Evolutionary conservation across 2,888 invertebrate species (phyloP), one percentile per base, ranked within the genome.

Genomic region (Ceratothoa steindachneri): DNA sequence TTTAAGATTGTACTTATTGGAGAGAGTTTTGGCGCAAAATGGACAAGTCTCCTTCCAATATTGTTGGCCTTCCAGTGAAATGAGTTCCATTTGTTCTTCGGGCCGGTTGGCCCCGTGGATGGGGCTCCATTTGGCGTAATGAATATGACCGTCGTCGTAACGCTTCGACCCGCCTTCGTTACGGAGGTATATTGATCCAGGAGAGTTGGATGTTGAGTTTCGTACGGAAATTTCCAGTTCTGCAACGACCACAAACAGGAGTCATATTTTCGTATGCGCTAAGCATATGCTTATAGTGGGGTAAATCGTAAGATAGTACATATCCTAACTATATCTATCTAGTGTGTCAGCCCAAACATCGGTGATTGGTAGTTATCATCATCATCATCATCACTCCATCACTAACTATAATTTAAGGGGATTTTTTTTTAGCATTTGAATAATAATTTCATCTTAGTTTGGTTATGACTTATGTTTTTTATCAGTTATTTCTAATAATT

Each of bases 1-100:
- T 89, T 93, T 93, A 87, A 93, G 89, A 85, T 93, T 93, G 85
- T 93, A 93, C 89, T 93, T 93, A 86, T 93, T 93, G 90, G 93
- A 93, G 87, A 93, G 90, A 87, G 93, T 92, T 89, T 93, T 93
- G 88, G 92, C 90, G 89, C 93, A 93, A 87, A 93, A 90, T 87
- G 92, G 90, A 89, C 93, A 93, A 60, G 2, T 4, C 24, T 60
- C 60, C 1, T 24, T 41, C 41, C 7, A 15, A 5, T 15, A 41
- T 9, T 9, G 15, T 41, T 41, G 41, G 41, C 41, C 41, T 41
- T 41, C 41, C 7, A 15, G 15, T 41, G 41, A 41, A 9, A 41
- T 15, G 41, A 41, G 15, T 41, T 41, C 41, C 41, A 41, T 5
- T 15, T 5, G 15, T 41, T 41, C 41, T 15, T 41, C 41, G 41